These are phyloP conservation scores for Brachirus orientalis DNA, from an alignment of 2,113 vertebrate species.

Conservation along the genomic window DNA sequence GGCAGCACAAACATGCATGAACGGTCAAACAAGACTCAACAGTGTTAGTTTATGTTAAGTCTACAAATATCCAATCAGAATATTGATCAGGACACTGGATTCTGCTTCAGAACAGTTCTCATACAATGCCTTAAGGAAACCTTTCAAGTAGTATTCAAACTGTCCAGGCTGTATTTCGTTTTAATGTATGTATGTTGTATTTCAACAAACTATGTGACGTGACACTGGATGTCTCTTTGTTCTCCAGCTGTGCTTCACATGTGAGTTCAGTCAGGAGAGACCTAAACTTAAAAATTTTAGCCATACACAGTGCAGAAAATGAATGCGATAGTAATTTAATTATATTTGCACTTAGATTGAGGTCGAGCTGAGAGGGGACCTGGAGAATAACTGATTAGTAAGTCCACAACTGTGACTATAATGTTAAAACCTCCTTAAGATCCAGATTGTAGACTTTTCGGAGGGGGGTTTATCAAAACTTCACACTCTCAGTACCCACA, in stretches of 20 bases:
- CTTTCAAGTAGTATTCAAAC: conserved; percentile 47
- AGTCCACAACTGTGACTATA: too few relatives aligned
- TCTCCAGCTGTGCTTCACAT: not conserved
- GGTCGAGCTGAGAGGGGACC: too few relatives aligned
- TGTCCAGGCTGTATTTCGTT: conserved; percentile 42
- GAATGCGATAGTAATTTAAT: too few relatives aligned
- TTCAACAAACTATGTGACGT: not conserved
- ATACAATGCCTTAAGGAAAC: conserved; percentile 62
- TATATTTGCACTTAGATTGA: too few relatives aligned
- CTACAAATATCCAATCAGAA: not conserved
- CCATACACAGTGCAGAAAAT: too few relatives aligned
- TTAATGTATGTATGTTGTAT: conserved; percentile 1
- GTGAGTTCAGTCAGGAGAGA: too few relatives aligned
- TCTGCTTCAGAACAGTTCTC: conserved; percentile 12
- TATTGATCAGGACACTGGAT: not conserved
- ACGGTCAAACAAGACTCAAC: conserved; percentile 20
- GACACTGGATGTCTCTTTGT: not conserved
- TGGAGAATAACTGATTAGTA: too few relatives aligned
- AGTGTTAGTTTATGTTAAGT: conserved; percentile 51
- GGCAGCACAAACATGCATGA: conserved; percentile 59
- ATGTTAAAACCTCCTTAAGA: too few relatives aligned
- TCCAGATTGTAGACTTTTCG: too few relatives aligned
- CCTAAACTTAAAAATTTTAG: too few relatives aligned
- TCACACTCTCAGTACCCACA: too few relatives aligned
- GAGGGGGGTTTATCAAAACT: too few relatives aligned